These are phyloP conservation scores for Scaptomyza pallida DNA, from an alignment of 1,140 invertebrate genomes.

Conservation along the genomic window DNA sequence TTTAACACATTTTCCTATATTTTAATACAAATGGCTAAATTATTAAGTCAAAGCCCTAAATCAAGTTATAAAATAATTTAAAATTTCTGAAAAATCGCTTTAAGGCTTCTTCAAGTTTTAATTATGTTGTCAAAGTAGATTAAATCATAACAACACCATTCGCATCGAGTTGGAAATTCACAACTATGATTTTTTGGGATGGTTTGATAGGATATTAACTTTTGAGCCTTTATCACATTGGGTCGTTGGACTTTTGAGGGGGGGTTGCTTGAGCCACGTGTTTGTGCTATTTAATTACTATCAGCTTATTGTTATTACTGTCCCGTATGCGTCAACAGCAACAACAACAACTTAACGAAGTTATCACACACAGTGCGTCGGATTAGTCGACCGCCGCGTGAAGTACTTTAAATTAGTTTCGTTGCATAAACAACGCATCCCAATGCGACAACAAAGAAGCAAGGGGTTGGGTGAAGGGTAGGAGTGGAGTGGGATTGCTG, in stretches of 20 bases:
- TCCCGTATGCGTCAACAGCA: constrained; percentile 62
- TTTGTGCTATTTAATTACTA: constrained; percentile 71
- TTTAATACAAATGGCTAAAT: too few species aligned
- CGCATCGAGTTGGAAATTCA: background rate
- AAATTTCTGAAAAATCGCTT: too few species aligned
- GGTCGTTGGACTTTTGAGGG: constrained; percentile 9
- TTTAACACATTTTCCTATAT: too few species aligned
- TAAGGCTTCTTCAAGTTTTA: too few species aligned
- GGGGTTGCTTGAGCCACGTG: constrained; percentile 57
- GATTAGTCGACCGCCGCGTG: constrained; percentile 73
- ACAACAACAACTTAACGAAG: constrained; percentile 63
- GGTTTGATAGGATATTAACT: background rate
- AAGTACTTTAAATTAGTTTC: constrained; percentile 80
- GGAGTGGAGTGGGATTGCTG: background rate
- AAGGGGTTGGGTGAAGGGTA: constrained; percentile 1
- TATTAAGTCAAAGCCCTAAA: too few species aligned
- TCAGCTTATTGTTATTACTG: constrained; percentile 69
- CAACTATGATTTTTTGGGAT: background rate
- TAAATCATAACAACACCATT: background rate
- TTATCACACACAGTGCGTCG: constrained; percentile 65
- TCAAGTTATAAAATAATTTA: too few species aligned
- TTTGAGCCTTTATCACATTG: background rate
- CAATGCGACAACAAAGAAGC: background rate
- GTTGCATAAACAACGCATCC: constrained; percentile 69
- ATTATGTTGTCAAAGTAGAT: background rate